Base-by-base conservation (phyloP, 2,113 vertebrate genomes). In the Anser brachyrhynchus region DNA sequence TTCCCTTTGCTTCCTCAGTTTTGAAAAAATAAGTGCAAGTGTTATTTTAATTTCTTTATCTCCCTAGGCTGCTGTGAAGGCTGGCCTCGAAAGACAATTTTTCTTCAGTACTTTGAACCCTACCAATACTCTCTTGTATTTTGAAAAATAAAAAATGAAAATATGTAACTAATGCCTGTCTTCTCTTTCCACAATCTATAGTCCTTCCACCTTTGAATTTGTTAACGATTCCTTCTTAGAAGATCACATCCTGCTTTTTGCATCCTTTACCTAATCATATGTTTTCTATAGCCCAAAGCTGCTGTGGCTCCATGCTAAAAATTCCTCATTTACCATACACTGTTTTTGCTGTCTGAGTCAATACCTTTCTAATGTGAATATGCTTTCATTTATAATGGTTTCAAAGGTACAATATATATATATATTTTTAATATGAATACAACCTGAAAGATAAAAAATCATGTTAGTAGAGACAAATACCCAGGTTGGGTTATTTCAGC, bases 11-110 rank as follows among this genome's bases (percentile, higher is more conserved):
- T 88, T 95, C 58, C 37, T 82, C 37, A 33, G 67, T 64, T 90
- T 81, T 90, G 57, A 90, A 79, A 95, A 67, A 93, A 75, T 26
- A 55, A 92, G 41, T 72, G 74, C 57, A 89, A 83, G 67, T 95
- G 84, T 76, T 97, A 65, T 15, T 92, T 87, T 93, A 77, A 90
- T 92, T 92, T 83, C 65, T 93, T 94, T 76, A 55, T 93, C 95
- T 93, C 77, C 58, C 58, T 49, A 67, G 49, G 93, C 26, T 89
- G 52, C 84, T 92, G 35, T 79, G 81, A 91, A 93, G 57, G 19
- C 35, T 87, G 49, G 31, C 77, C 83, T 91, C 69, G 85, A 91
- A 95, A 73, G 52, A 58, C 35, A 76, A 6, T 64, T 65, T 90
- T 87, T 95, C 59, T 89, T 84, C 69, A 72, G 13, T 55, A 69